Evolutionary conservation across 2,797 vertebrate genomes (phyloP).

Genomic region (Enteromius paludinosus): DNA sequence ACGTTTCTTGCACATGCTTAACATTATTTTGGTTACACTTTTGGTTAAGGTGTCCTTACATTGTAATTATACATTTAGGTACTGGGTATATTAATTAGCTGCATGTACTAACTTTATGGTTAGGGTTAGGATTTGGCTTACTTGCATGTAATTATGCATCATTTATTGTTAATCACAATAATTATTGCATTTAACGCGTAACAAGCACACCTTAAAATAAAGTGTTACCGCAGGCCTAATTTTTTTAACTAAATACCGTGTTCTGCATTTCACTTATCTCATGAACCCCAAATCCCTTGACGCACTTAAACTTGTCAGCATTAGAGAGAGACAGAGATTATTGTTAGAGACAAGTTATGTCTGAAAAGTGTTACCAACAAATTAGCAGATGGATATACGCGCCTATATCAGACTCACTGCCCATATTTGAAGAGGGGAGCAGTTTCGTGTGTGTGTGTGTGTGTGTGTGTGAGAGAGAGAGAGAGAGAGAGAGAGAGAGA

Average conservation of each 20-base stretch:
- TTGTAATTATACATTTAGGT: background rate
- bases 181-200: background rate
- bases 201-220: background rate
- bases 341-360: constrained; percentile 17
- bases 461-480: constrained; percentile 5
- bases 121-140: background rate
- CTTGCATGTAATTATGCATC: background rate
- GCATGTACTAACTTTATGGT: background rate
- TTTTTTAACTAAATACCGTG: background rate
- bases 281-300: constrained; percentile 31
- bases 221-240: background rate
- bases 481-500: constrained; percentile 30
- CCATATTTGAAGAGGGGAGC: background rate
- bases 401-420: background rate
- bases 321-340: constrained; percentile 33
- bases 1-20: background rate
- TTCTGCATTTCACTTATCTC: constrained; percentile 18
- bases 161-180: background rate
- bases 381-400: constrained; percentile 34
- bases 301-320: constrained; percentile 3
- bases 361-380: constrained; percentile 38
- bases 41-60: background rate
- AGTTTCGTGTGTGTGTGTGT: background rate
- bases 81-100: background rate
- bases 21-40: background rate